Conservation (phyloP, 2,797 vertebrate species). For the Meda fulgida region DNA sequence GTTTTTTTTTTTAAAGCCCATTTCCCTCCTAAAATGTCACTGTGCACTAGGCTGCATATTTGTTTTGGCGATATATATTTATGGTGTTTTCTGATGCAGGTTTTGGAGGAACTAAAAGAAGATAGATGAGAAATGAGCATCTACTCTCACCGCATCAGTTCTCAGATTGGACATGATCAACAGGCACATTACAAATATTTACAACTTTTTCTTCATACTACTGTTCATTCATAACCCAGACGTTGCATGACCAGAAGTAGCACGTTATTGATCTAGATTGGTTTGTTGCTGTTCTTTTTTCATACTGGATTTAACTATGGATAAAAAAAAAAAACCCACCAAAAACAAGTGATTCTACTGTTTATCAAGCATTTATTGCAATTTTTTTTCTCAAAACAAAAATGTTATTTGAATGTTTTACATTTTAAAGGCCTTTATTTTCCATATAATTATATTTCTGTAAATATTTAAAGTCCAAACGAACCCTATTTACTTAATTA, state of each 20-base stretch:
- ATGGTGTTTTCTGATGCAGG: conserved; percentile 62
- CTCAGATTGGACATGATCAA: neutral
- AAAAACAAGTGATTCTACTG: neutral
- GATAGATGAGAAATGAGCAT: conserved; percentile 61
- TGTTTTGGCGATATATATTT: conserved; percentile 8
- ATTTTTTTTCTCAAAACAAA: neutral
- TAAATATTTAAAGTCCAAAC: conserved; percentile 5
- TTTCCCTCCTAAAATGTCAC: neutral
- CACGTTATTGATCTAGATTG: neutral
- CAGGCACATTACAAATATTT: neutral
- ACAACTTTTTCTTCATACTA: neutral
- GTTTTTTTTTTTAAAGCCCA: neutral
- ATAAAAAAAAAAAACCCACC: neutral
- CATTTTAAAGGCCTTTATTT: neutral
- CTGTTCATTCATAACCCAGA: neutral
- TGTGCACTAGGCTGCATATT: neutral
- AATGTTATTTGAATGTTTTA: neutral
- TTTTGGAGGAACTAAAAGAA: conserved; percentile 79
- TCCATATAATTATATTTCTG: neutral
- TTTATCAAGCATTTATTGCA: neutral
- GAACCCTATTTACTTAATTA: neutral
- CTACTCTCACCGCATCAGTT: neutral
- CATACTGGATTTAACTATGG: neutral
- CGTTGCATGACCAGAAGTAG: neutral
- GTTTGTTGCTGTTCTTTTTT: neutral